Evolutionary conservation across 2,888 invertebrate species (phyloP), one percentile per base, ranked within the genome.

Genomic region (Nephrotoma guestfalica): DNA sequence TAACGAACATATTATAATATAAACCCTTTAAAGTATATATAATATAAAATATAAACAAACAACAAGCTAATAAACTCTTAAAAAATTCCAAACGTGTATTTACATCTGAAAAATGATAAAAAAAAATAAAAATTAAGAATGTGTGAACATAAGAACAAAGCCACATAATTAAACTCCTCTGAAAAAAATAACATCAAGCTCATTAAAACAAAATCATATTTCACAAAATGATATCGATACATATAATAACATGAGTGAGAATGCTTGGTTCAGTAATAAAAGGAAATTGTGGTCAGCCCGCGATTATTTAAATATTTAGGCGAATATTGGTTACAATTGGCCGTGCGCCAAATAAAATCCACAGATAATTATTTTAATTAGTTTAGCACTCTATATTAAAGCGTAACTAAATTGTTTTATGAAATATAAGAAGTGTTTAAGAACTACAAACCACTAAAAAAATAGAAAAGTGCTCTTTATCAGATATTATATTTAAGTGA

Each of bases 41-140:
- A 83, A 84, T 45, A 84, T 30, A 71, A 84, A 85, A 86, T 43
- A 57, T 86, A 43, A 71, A 86, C 86, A 71, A 86, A 86, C 42
- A 83, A 43, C 41, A 83, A 84, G 30, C 47, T 15, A 83, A 84
- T 83, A 86, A 71, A 71, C 7, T 15, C 30, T 71, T 30, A 71
- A 30, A 71, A 71, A 9, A 71, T 71, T 71, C 71, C 71, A 71
- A 71, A 71, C 71, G 71, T 71, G 71, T 71, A 71, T 71, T 71
- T 71, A 71, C 71, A 71, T 71, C 71, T 71, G 71, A 71, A 71
- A 51, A 71, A 71, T 71, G 30, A 71, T 71, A 30, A 9, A 71
- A 71, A 71, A 7, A 9, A 4, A 71, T 30, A 71, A 30, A 30
- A 71, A 71, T 51, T 71, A 30, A 71, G 71, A 71, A 71, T 71